Base-by-base conservation (phyloP, 2,888 invertebrate genomes). In the Smittia sp. region DNA sequence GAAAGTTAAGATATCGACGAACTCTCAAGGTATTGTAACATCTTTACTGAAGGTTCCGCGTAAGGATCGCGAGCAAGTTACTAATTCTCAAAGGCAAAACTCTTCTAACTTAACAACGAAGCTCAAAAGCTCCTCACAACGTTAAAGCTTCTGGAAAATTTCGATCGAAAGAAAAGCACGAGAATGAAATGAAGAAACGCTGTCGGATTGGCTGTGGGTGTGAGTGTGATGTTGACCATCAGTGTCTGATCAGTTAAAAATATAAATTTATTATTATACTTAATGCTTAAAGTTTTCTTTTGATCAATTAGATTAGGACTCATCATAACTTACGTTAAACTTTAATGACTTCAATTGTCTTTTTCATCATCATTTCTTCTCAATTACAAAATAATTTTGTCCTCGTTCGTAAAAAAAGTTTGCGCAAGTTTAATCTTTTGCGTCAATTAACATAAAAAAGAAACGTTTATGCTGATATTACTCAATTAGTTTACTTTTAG, bases 301-400 rank as follows among this genome's bases (percentile, higher is more conserved):
- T 65, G 65, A 65, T 65, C 65, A 65, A 32, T 70, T 70, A 70
- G 70, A 41, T 70, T 69, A 38, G 58, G 58, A 58, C 18, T 27
- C 46, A 20, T 67, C 15, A 70, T 70, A 70, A 24, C 70, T 70
- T 41, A 70, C 25, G 70, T 54, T 54, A 27, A 41, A 70, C 54
- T 70, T 70, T 70, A 70, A 54, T 70, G 70, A 70, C 70, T 70
- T 70, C 24, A 70, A 70, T 70, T 70, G 70, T 70, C 70, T 70
- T 70, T 70, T 70, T 58, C 11, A 20, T 58, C 15, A 46, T 46
- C 15, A 46, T 46, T 11, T 6, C n/a, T 11, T n/a, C 3, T 46
- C 46, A 46, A 46, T 46, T 46, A 58, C 58, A 58, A 58, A 58
- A 58, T 22, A 22, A 20, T 22, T 58, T 24, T 22, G 20, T 58